These are phyloP conservation scores for Adoxophyes honmai DNA, from an alignment of 1,140 invertebrate species.

Conservation along the genomic window DNA sequence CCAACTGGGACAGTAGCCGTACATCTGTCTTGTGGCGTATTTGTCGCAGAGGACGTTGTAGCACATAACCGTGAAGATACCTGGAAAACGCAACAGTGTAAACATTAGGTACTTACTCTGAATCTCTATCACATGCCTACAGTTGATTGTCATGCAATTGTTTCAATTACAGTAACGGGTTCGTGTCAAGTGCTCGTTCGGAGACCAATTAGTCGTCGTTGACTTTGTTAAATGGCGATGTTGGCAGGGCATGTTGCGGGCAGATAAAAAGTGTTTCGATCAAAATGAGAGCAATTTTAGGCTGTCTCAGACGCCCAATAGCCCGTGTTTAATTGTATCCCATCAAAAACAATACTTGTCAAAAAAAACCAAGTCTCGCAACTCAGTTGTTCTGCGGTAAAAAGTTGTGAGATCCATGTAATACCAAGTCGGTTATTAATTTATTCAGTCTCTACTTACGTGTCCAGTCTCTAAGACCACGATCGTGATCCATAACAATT, in stretches of 20 bases:
- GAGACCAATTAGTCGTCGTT: slow-evolving; percentile 39
- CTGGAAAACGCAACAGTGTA: slow-evolving; percentile 72
- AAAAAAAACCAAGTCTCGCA: too few species aligned
- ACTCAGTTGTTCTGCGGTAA: too few species aligned
- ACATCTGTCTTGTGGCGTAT: slow-evolving; percentile 98
- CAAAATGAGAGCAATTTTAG: slow-evolving; percentile 31
- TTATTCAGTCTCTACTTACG: too few species aligned
- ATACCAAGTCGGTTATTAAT: too few species aligned
- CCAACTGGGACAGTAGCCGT: slow-evolving; percentile 98
- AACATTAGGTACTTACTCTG: slow-evolving; percentile 13
- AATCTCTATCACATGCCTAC: background rate
- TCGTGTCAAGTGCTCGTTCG: slow-evolving; percentile 32
- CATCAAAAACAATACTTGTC: too few species aligned
- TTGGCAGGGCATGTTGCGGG: slow-evolving; percentile 32
- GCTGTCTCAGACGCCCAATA: slow-evolving; percentile 29
- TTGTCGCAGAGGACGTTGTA: slow-evolving; percentile 99
- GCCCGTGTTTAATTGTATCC: slow-evolving; percentile 44
- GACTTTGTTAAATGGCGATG: slow-evolving; percentile 25
- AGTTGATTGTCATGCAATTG: slow-evolving; percentile 11
- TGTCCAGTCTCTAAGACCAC: too few species aligned
- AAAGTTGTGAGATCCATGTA: too few species aligned
- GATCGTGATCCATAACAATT: too few species aligned
- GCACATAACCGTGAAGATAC: slow-evolving; percentile 99
- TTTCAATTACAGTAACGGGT: slow-evolving; percentile 31
- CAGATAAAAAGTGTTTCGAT: slow-evolving; percentile 47